These are phyloP conservation scores for Xanthorhoe spadicearia DNA, from an alignment of 2,888 invertebrate genomes.

Conservation along the genomic window DNA sequence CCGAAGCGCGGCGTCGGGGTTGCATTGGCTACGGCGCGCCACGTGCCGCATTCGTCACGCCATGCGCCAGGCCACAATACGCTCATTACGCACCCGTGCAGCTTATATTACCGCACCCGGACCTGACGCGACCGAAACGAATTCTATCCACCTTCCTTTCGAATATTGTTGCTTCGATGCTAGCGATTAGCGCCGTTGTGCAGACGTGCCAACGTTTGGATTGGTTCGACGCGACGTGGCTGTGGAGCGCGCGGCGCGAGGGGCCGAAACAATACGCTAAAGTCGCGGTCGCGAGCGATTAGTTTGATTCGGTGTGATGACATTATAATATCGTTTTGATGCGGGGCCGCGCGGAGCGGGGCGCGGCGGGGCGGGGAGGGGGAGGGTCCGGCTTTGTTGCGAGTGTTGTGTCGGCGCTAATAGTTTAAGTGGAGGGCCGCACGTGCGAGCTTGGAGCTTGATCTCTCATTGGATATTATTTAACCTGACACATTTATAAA, in stretches of 20 bases:
- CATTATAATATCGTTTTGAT: slow-evolving; percentile 70
- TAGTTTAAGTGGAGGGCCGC: slow-evolving; percentile 42
- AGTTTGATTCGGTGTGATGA: slow-evolving; percentile 74
- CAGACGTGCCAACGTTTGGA: neutral
- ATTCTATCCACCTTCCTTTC: slow-evolving; percentile 13
- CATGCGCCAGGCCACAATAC: slow-evolving; percentile 50
- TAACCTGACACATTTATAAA: slow-evolving; percentile 35
- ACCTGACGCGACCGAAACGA: slow-evolving; percentile 6
- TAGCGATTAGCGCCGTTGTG: neutral
- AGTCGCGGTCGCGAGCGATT: slow-evolving; percentile 67
- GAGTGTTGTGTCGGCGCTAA: slow-evolving; percentile 55
- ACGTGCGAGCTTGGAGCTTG: slow-evolving; percentile 19
- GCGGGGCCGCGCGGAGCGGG: slow-evolving; percentile 49
- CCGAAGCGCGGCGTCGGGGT: slow-evolving; percentile 30
- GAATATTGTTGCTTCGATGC: neutral
- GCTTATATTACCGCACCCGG: slow-evolving; percentile 24
- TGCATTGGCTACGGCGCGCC: slow-evolving; percentile 58
- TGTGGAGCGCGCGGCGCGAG: slow-evolving; percentile 2
- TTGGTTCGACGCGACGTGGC: neutral
- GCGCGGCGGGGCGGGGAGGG: slow-evolving; percentile 30
- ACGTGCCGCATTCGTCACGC: slow-evolving; percentile 55
- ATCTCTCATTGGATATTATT: slow-evolving; percentile 25
- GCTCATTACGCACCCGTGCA: slow-evolving; percentile 59
- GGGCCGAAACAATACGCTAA: slow-evolving; percentile 50
- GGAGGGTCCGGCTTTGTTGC: slow-evolving; percentile 39